A percentile compares a stretch with the other conserved stretches of the same genome.
Conservation (phyloP, 2,113 vertebrate species). For the Phycodurus eques region DNA sequence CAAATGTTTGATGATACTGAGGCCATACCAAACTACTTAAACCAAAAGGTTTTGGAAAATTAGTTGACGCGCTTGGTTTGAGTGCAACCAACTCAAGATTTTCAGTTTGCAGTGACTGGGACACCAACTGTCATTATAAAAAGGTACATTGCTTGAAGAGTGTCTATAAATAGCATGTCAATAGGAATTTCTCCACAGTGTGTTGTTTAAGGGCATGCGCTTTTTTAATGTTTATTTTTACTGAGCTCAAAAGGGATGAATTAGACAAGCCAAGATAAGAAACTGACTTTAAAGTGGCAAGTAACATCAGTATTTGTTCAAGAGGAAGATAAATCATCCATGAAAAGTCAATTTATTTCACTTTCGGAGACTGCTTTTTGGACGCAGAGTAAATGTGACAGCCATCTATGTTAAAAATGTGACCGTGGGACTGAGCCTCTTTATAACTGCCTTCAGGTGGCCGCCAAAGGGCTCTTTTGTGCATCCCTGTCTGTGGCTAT, state of each 20-base stretch:
- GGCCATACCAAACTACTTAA: constrained; percentile 10
- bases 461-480: constrained; percentile 21
- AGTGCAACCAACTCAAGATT: constrained; percentile 13
- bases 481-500: constrained; percentile 24
- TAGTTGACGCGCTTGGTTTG: constrained; percentile 12
- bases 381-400: constrained; percentile 32
- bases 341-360: constrained; percentile 1
- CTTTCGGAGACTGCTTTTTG: constrained; percentile 5
- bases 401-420: constrained; percentile 4
- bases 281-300: constrained; percentile 9
- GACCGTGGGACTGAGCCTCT: background rate
- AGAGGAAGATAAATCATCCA: background rate
- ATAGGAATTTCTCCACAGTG: background rate
- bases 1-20: constrained; percentile 34
- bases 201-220: background rate
- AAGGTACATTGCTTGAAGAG: constrained; percentile 1
- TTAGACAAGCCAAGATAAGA: constrained; percentile 18
- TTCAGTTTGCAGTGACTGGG: background rate
- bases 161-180: constrained; percentile 1
- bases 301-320: background rate
- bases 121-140: background rate
- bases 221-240: constrained; percentile 20
- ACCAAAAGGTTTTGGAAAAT: background rate
- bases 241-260: constrained; percentile 12
- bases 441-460: constrained; percentile 39